These are phyloP conservation scores for Drosophila imparisetae DNA, from an alignment of 2,888 invertebrate species.

Conservation along the genomic window DNA sequence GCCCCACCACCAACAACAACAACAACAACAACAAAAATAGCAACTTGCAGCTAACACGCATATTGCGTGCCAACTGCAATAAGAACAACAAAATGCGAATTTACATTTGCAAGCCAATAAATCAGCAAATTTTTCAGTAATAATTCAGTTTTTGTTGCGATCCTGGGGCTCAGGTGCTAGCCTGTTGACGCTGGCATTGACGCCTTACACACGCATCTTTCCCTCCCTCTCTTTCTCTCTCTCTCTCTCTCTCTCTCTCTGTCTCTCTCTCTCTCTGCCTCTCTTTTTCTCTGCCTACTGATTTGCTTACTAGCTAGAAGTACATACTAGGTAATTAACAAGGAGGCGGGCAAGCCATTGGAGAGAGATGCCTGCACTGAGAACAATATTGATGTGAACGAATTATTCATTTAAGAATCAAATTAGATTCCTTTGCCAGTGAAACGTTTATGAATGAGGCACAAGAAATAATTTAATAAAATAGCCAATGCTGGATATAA, in stretches of 20 bases:
- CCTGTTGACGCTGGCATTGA: constrained; percentile 82
- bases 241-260: neutral
- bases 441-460: neutral
- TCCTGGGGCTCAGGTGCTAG: constrained; percentile 72
- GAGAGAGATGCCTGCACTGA: constrained; percentile 6
- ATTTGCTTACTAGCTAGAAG: constrained; percentile 25
- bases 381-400: neutral
- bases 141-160: constrained; percentile 66
- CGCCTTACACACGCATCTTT: constrained; percentile 75
- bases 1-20: neutral
- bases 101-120: constrained; percentile 61
- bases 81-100: constrained; percentile 26
- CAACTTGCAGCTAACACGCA: constrained; percentile 65
- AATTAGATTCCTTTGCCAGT: neutral
- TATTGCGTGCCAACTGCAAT: constrained; percentile 65
- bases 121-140: constrained; percentile 80
- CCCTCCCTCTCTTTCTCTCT: too few relatives aligned
- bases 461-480: neutral
- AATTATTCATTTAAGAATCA: accelerated
- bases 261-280: neutral
- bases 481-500: neutral
- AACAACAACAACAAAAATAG: constrained; percentile 5
- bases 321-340: constrained; percentile 66
- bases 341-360: constrained; percentile 5
- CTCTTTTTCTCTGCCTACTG: constrained; percentile 13